Percentiles rank a stretch among this genome's conserved stretches.
Evolutionary conservation across 2,797 vertebrate genomes (phyloP).

Genomic region (Phataginus tricuspis): DNA sequence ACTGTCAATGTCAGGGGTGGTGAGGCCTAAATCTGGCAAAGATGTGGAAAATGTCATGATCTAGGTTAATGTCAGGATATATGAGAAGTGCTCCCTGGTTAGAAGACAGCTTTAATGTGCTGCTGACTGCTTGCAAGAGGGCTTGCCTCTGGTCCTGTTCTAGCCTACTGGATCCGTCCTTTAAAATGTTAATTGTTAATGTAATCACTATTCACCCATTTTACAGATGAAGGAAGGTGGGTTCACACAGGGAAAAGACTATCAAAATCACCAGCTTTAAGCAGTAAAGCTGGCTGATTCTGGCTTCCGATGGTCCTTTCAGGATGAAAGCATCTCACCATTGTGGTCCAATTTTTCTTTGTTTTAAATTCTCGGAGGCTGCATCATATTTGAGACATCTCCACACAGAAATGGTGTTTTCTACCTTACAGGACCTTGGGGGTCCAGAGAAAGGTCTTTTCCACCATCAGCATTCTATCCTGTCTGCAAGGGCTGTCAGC

Average conservation of each 20-base stretch:
- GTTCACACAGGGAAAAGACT: neutral
- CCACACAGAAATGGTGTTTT: constrained; percentile 41
- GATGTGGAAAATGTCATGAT: neutral
- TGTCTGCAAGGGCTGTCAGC: constrained; percentile 55
- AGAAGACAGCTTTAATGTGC: neutral
- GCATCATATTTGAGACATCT: neutral
- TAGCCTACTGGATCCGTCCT: neutral
- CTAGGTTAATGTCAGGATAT: neutral
- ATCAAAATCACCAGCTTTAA: neutral
- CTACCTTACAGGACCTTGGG: constrained; percentile 31
- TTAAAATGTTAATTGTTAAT: neutral
- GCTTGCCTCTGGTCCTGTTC: neutral
- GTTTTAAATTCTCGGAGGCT: neutral
- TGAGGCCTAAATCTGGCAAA: neutral
- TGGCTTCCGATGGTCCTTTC: neutral
- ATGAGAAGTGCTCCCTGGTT: neutral
- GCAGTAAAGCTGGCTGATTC: neutral
- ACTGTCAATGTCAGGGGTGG: neutral
- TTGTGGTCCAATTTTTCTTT: neutral
- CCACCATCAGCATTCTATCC: constrained; percentile 59
- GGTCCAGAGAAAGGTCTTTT: constrained; percentile 52
- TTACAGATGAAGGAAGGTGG: neutral
- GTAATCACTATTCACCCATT: neutral
- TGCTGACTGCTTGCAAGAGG: neutral
- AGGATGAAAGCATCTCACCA: neutral